These are phyloP conservation scores for Cardiocondyla obscurior DNA, from an alignment of 1,140 invertebrate genomes.

Conservation along the genomic window DNA sequence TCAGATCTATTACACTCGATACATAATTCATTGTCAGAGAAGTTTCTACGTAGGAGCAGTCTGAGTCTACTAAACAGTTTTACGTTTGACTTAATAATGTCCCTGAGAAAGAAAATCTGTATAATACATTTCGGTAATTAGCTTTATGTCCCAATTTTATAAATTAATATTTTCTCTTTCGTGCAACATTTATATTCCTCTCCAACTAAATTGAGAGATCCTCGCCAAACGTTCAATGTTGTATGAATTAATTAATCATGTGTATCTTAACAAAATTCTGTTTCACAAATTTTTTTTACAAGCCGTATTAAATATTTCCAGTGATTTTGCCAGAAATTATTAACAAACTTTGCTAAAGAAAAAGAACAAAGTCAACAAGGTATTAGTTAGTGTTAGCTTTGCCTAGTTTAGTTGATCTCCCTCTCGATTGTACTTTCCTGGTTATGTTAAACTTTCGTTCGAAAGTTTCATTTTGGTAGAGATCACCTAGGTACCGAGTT, in stretches of 20 bases:
- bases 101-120: not conserved
- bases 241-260: not conserved
- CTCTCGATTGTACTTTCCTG: not conserved
- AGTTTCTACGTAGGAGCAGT: not conserved
- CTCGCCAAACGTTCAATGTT: not conserved
- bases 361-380: not conserved
- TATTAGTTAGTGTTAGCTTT: not conserved
- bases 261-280: not conserved
- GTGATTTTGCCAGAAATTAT: not conserved
- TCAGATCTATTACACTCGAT: conserved; percentile 38
- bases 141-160: not conserved
- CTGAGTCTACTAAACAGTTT: not conserved
- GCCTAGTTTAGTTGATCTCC: not conserved
- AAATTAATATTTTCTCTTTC: not conserved
- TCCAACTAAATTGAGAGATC: not conserved
- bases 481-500: not conserved
- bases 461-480: conserved; percentile 21
- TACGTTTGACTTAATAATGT: not conserved
- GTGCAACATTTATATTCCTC: not conserved
- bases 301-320: not conserved
- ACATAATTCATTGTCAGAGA: conserved; percentile 34
- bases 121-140: not conserved
- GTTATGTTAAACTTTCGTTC: conserved; percentile 16
- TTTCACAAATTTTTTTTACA: not conserved
- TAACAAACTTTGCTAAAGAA: conserved; percentile 9